Base-by-base conservation (phyloP, 2,888 invertebrate genomes). In the Willowsia nigromaculata region DNA sequence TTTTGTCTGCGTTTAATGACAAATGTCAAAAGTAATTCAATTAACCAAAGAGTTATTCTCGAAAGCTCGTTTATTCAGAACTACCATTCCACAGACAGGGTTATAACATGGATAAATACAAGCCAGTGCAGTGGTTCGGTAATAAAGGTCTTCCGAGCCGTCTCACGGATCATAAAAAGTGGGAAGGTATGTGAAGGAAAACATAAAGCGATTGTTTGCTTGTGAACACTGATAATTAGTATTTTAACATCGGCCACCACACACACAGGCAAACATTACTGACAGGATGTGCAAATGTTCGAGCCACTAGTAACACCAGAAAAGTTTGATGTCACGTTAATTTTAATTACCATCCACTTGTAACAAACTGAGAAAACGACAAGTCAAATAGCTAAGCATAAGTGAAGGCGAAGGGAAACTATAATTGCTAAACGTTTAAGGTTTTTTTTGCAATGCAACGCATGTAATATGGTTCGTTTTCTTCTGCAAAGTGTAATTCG, bases 221-320 rank as follows among this genome's bases (percentile, higher is more conserved):
- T 68, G 65, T 37, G 22, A 37, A 37, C 37, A 68, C 33, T 68
- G 18, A 33, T 68, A 68, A 68, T 68, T 62, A 27, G 62, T 18
- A 15, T 62, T 62, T 62, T 62, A 30, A 62, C 62, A 30, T 15
- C 62, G 62, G 18, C n/a, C 37, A 68, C 37, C 37, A 37, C 37
- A 37, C 65, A 37, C 1, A 0, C 25, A 15, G 27, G 7, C 4
- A 18, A 37, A 62, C 37, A n/a, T 37, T 37, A 37, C 18, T 68
- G 37, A 37, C 37, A 37, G 65, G 33, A 68, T 37, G 65, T 68
- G 65, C 65, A 27, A 30, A 62, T 62, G 62, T 62, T n/a, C n/a
- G n/a, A n/a, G n/a, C n/a, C n/a, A n/a, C n/a, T 6, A 0, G 3
- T 62, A 62, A 27, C 62, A 62, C 62, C 62, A 30, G 62, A 62